Conservation (phyloP, 2,113 vertebrate species). For the Notarius lentiginosus region DNA sequence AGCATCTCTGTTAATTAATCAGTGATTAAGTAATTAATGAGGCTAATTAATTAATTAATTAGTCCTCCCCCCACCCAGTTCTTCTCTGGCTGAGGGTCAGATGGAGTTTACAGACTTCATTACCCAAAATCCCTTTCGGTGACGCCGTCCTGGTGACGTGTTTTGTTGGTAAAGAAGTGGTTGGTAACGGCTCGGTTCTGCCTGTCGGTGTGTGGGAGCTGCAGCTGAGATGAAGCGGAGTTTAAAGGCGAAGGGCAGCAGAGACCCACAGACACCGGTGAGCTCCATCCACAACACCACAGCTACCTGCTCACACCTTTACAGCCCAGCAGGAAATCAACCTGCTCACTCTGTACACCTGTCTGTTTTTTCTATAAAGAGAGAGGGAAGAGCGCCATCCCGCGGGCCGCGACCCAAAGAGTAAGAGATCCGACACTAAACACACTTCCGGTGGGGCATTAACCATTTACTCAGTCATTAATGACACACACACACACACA, state of each 20-base stretch:
- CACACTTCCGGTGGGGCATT: not conserved
- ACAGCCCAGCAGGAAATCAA: too few species aligned
- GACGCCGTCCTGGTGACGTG: not conserved
- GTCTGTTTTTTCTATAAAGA: not conserved
- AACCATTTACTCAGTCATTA: not conserved
- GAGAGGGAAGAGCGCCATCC: not conserved
- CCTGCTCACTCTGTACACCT: not conserved
- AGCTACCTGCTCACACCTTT: not conserved
- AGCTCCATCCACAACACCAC: not conserved
- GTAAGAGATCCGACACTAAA: not conserved
- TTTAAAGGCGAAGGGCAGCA: not conserved
- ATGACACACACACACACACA: too few species aligned
- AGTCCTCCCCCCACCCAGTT: too few species aligned
- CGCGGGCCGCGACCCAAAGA: constrained; percentile 36
- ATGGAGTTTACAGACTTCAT: not conserved
- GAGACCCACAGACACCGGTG: not conserved
- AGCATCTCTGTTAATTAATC: not conserved
- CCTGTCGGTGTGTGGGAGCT: not conserved
- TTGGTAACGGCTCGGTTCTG: too few species aligned
- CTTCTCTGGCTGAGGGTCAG: too few species aligned
- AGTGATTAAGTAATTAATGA: too few species aligned
- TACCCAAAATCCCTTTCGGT: constrained; percentile 30
- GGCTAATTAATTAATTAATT: too few species aligned
- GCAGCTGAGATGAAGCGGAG: not conserved
- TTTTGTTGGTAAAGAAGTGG: not conserved